These are phyloP conservation scores for Synanceia verrucosa DNA, from an alignment of 2,797 vertebrate species.

Conservation along the genomic window DNA sequence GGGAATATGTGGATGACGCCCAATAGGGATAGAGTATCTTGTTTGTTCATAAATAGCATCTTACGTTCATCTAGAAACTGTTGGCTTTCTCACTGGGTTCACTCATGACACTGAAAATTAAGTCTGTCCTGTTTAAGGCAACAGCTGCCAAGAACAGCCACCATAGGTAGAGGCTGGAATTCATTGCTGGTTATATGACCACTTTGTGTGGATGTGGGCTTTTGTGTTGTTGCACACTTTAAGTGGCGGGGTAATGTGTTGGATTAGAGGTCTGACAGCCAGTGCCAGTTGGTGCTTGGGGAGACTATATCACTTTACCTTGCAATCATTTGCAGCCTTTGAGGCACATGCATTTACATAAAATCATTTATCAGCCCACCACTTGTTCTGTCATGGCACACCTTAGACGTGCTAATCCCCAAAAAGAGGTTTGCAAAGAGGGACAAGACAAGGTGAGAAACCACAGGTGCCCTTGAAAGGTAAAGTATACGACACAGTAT, in stretches of 20 bases:
- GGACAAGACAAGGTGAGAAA: slow-evolving; percentile 9
- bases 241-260: slow-evolving; percentile 38
- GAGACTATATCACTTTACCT: slow-evolving; percentile 38
- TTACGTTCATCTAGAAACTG: neutral
- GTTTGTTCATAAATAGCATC: slow-evolving; percentile 21
- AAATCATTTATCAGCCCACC: slow-evolving; percentile 43
- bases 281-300: slow-evolving; percentile 28
- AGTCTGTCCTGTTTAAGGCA: slow-evolving; percentile 18
- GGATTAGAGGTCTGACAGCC: slow-evolving; percentile 38
- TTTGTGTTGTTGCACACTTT: slow-evolving; percentile 17
- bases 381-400: slow-evolving; percentile 8
- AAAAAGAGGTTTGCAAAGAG: slow-evolving; percentile 11
- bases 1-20: neutral
- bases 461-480: slow-evolving; percentile 13
- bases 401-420: slow-evolving; percentile 15
- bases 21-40: neutral
- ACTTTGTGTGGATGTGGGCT: slow-evolving; percentile 13
- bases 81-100: neutral
- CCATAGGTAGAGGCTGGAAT: slow-evolving; percentile 9
- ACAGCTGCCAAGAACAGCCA: slow-evolving; percentile 9
- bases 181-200: slow-evolving; percentile 19
- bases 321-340: slow-evolving; percentile 15
- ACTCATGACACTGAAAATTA: slow-evolving; percentile 5
- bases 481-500: slow-evolving; percentile 7
- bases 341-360: slow-evolving; percentile 46